A percentile compares a stretch with the other conserved stretches of the same genome.
phyloP scores from a whole-genome alignment of 2,888 invertebrate genomes.

The Erynnis tages region DNA sequence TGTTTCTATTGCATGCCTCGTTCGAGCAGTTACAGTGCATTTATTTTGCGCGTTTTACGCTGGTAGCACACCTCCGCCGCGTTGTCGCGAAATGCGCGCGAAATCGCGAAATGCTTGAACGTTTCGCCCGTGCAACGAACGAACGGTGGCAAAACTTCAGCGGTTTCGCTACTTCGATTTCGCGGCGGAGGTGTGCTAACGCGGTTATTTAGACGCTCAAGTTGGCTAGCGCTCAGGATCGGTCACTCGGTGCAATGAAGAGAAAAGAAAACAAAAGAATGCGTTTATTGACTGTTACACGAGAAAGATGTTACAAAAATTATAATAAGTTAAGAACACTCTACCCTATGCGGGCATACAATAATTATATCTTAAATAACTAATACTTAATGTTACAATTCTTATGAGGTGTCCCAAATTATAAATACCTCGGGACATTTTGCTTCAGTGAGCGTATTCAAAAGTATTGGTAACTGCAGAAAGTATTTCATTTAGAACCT shows the following conservation, averaged over 20 bases:
- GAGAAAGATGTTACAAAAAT: too few relatives aligned
- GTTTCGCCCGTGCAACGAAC: too few relatives aligned
- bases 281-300: too few relatives aligned
- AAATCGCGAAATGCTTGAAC: conserved; percentile 16
- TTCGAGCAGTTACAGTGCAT: conserved; percentile 14
- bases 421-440: background rate
- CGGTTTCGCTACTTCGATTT: too few relatives aligned
- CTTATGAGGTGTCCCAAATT: background rate
- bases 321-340: background rate
- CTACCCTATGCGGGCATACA: too few relatives aligned
- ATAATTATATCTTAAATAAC: too few relatives aligned
- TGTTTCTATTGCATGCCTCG: conserved; percentile 16
- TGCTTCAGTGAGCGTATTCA: background rate
- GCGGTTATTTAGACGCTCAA: too few relatives aligned
- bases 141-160: too few relatives aligned
- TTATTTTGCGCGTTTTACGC: conserved; percentile 20
- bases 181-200: too few relatives aligned
- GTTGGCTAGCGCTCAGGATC: conserved; percentile 12
- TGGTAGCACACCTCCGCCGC: too few relatives aligned
- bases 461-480: background rate
- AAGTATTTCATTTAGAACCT: conserved; percentile 16
- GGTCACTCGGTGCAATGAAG: conserved; percentile 27
- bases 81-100: conserved; percentile 23
- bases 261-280: too few relatives aligned
- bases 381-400: conserved; percentile 13